Evolutionary conservation across 1,140 invertebrate genomes (phyloP).

Genomic region (Anastrepha ludens): DNA sequence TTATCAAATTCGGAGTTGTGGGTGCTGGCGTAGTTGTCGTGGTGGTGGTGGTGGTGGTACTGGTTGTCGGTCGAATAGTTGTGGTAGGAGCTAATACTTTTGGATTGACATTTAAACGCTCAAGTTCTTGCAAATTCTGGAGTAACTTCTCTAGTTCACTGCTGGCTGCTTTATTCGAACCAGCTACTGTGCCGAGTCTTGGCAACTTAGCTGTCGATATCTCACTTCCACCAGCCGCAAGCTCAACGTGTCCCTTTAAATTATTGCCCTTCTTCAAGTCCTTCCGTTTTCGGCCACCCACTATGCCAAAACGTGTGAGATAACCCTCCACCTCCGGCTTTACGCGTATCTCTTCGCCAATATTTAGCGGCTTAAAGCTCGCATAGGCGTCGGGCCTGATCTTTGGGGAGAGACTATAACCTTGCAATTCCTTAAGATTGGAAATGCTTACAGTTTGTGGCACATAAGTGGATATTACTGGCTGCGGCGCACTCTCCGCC

Average conservation of each 20-base stretch:
- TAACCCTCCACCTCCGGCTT: slow-evolving; percentile 72
- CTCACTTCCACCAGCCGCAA: slow-evolving; percentile 52
- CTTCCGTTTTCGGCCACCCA: slow-evolving; percentile 60
- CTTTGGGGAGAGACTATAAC: slow-evolving; percentile 59
- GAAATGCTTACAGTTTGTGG: slow-evolving; percentile 62
- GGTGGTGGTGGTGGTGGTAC: slow-evolving; percentile 55
- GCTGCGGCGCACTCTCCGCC: slow-evolving; percentile 69
- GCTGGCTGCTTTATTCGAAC: slow-evolving; percentile 52
- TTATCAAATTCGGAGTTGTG: slow-evolving; percentile 62
- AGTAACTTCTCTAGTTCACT: slow-evolving; percentile 67
- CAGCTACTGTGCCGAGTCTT: background rate
- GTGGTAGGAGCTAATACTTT: slow-evolving; percentile 33
- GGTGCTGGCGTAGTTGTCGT: background rate
- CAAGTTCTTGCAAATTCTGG: slow-evolving; percentile 69
- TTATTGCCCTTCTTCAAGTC: slow-evolving; percentile 63
- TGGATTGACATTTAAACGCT: slow-evolving; percentile 72
- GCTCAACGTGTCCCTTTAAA: slow-evolving; percentile 51
- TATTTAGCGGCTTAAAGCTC: slow-evolving; percentile 71
- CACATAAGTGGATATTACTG: slow-evolving; percentile 59
- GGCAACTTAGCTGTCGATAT: slow-evolving; percentile 56
- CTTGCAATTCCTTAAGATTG: slow-evolving; percentile 64
- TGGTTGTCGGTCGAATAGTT: slow-evolving; percentile 48
- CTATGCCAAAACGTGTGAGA: slow-evolving; percentile 71
- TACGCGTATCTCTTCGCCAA: slow-evolving; percentile 69
- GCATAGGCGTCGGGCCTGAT: slow-evolving; percentile 69